Evolutionary conservation across 2,797 vertebrate genomes (phyloP).

Genomic region (Muscicapa striata): DNA sequence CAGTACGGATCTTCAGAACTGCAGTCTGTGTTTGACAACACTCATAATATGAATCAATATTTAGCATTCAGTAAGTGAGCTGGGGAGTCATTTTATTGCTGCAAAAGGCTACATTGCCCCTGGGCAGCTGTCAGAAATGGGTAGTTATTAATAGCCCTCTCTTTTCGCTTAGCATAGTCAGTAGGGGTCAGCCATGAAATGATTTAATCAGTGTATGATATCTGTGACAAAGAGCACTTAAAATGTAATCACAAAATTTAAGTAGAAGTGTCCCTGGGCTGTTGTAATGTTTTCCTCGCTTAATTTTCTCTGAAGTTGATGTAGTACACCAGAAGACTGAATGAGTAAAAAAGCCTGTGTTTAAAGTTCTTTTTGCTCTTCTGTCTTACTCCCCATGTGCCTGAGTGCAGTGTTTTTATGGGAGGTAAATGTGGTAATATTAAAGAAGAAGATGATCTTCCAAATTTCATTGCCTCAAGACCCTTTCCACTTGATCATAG

Average conservation of each 20-base stretch:
- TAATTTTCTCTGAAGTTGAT: conserved; percentile 71
- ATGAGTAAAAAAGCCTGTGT: not conserved
- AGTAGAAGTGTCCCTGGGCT: conserved; percentile 81
- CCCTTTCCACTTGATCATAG: not conserved
- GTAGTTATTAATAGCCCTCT: conserved; percentile 85
- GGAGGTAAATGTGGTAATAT: not conserved
- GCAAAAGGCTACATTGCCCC: conserved; percentile 81
- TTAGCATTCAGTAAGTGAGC: conserved; percentile 86
- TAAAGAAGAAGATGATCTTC: not conserved
- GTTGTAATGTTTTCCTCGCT: conserved; percentile 73
- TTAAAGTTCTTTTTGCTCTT: not conserved
- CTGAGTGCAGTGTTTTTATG: not conserved
- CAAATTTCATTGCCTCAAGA: not conserved
- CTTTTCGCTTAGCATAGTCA: conserved; percentile 83
- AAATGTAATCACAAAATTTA: conserved; percentile 84
- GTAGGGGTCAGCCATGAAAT: conserved; percentile 83
- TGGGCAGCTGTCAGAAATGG: conserved; percentile 84
- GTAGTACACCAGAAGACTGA: not conserved
- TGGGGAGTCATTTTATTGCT: conserved; percentile 81
- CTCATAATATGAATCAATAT: conserved; percentile 88
- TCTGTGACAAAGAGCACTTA: conserved; percentile 84
- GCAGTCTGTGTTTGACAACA: conserved; percentile 85
- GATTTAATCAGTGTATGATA: conserved; percentile 87
- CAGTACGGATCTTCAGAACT: conserved; percentile 80
- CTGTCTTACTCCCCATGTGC: not conserved